Conservation (phyloP, 2,797 vertebrate species). For the Gephyroberyx darwinii region DNA sequence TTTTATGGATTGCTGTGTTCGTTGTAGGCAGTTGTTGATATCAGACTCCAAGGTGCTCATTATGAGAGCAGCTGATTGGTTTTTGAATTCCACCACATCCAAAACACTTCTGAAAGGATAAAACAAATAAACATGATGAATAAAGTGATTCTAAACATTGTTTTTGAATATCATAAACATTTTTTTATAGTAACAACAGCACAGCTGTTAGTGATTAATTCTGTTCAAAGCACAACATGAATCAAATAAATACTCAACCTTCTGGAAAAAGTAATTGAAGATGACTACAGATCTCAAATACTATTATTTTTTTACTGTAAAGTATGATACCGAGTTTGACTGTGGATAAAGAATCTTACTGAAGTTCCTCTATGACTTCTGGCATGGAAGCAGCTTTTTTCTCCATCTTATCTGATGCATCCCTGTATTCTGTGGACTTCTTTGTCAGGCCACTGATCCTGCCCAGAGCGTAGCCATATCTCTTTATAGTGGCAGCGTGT, state of each 20-base stretch:
- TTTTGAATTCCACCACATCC: slow-evolving; percentile 73
- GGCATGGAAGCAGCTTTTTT: slow-evolving; percentile 48
- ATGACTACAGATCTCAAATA: too few relatives aligned
- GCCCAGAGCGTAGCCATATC: slow-evolving; percentile 31
- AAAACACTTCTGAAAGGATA: slow-evolving; percentile 66
- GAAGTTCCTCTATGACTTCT: slow-evolving; percentile 64
- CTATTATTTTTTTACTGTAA: not conserved
- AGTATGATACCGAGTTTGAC: not conserved
- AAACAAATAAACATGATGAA: slow-evolving; percentile 40
- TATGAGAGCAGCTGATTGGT: slow-evolving; percentile 71
- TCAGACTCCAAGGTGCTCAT: slow-evolving; percentile 80
- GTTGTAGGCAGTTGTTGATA: slow-evolving; percentile 73
- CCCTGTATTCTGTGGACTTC: slow-evolving; percentile 59
- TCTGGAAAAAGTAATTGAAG: not conserved
- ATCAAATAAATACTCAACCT: not conserved
- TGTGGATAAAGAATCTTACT: slow-evolving; percentile 68
- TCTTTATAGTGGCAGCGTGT: slow-evolving; percentile 35
- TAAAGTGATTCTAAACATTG: slow-evolving; percentile 16
- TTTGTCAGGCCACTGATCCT: slow-evolving; percentile 59
- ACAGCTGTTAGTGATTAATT: not conserved
- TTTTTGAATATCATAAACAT: slow-evolving; percentile 3
- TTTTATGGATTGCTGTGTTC: slow-evolving; percentile 69
- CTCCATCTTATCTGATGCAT: slow-evolving; percentile 68
- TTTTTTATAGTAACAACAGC: not conserved
- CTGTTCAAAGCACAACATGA: not conserved